These are phyloP conservation scores for Polydesmus complanatus DNA, from an alignment of 2,888 invertebrate genomes.

Conservation along the genomic window DNA sequence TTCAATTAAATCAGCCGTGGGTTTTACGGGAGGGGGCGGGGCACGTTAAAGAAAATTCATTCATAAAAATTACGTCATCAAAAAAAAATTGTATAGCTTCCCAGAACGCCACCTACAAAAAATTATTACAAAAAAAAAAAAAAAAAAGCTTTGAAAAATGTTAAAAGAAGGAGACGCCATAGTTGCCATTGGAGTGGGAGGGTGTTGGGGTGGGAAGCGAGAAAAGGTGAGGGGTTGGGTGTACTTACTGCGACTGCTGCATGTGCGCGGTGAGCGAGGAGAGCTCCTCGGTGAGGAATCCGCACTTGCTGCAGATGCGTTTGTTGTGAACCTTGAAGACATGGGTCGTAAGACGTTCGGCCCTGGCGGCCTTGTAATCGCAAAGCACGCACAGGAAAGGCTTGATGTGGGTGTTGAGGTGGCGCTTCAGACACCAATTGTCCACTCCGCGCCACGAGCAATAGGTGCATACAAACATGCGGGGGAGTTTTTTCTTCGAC, in stretches of 20 bases:
- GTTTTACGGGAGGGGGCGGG: no score
- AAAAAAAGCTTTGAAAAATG: background rate
- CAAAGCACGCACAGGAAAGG: slow-evolving; percentile 80
- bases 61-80: no score
- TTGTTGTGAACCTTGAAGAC: slow-evolving; percentile 84
- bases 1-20: no score
- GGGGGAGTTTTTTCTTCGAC: slow-evolving; percentile 39
- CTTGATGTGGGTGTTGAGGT: slow-evolving; percentile 82
- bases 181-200: background rate
- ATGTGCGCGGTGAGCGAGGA: slow-evolving; percentile 61
- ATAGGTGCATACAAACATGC: slow-evolving; percentile 71
- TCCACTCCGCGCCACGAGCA: slow-evolving; percentile 87
- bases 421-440: slow-evolving; percentile 84
- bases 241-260: slow-evolving; percentile 36
- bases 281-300: slow-evolving; percentile 70
- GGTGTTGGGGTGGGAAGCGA: background rate
- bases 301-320: slow-evolving; percentile 75
- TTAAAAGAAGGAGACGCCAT: background rate
- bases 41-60: no score
- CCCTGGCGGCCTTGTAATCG: slow-evolving; percentile 84
- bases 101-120: no score
- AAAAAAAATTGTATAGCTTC: no score
- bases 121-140: no score
- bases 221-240: background rate
- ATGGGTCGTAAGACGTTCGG: slow-evolving; percentile 76